Evolutionary conservation across 1,140 invertebrate genomes (phyloP), one percentile per base, ranked within the genome.

Genomic region (Oryctes rhinoceros): DNA sequence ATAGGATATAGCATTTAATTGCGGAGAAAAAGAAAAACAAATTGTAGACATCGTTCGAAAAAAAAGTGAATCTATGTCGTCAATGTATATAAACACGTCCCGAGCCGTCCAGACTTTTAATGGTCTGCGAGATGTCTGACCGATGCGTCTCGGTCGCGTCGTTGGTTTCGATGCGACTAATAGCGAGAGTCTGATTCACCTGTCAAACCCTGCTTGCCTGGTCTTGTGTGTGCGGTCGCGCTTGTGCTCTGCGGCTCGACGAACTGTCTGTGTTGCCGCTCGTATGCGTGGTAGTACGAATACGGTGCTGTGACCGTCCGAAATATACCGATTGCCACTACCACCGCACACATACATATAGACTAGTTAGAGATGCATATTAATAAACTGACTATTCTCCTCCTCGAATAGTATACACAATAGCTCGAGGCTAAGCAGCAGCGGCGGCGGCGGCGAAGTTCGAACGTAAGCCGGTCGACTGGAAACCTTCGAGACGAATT

Each of bases 151-250:
- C 65, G 65, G 65, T 71, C 65, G 65, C 65, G 65, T 15, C 65
- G 65, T 71, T 37, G 65, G 65, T 35, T 71, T 71, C 65, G 20
- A 13, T 71, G 65, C 18, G 65, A 71, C 65, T 71, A 37, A 59
- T 59, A 59, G 18, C 65, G 65, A 71, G 65, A 71, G 65, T 71
- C 65, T 71, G 65, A 71, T 71, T 71, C 65, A 71, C 65, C 65
- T 71, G 65, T 71, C 65, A 71, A 24, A 71, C 35, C 24, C 18
- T 59, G 53, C 53, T 59, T 18, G 53, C 24, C 65, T 37, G 65
- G 65, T 71, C 18, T 71, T 20, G n/a, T 67, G 65, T 71, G 9
- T 24, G 65, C 35, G 20, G 65, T 71, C 24, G 24, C 65, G 65
- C 65, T 30, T 37, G 20, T 71, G 65, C 65, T 71, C 65, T 71